Percentiles rank a stretch among this genome's conserved stretches.
Conservation (phyloP, 1,140 invertebrate genomes). For the Agraylea sexmaculata region DNA sequence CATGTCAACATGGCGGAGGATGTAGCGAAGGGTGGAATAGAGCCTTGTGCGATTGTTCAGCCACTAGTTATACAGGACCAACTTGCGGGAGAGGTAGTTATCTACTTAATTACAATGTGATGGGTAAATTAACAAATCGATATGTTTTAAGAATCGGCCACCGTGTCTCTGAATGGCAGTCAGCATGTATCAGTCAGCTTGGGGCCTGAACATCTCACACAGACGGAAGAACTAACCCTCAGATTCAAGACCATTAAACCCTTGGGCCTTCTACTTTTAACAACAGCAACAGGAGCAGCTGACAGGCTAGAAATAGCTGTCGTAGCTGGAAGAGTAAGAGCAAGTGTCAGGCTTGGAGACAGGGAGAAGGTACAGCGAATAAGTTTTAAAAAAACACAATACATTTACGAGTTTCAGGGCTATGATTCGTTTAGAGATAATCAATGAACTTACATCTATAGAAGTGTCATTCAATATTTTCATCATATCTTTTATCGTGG, state of each 20-base stretch:
- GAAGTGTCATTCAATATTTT: too few relatives aligned
- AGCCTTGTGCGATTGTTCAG: constrained; percentile 89
- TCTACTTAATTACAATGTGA: not conserved
- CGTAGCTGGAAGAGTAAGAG: constrained; percentile 64
- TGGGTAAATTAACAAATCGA: not conserved
- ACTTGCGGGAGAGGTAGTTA: constrained; percentile 76
- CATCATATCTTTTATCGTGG: too few relatives aligned
- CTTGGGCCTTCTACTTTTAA: constrained; percentile 58
- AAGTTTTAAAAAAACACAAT: constrained; percentile 9
- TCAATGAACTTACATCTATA: too few relatives aligned
- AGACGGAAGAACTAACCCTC: constrained; percentile 83
- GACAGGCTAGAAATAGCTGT: constrained; percentile 76
- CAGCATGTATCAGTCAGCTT: constrained; percentile 74
- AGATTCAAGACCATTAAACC: constrained; percentile 76
- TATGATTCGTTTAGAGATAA: constrained; percentile 1
- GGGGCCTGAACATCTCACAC: constrained; percentile 69
- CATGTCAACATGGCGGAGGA: constrained; percentile 82
- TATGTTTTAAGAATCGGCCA: constrained; percentile 61
- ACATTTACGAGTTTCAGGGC: too few relatives aligned
- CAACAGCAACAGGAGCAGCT: constrained; percentile 60
- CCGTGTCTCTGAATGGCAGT: constrained; percentile 76
- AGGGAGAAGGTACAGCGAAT: constrained; percentile 60
- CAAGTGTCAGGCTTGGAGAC: constrained; percentile 72
- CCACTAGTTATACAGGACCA: constrained; percentile 78
- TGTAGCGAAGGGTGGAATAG: constrained; percentile 95